These are phyloP conservation scores for Willowsia nigromaculata DNA, from an alignment of 2,888 invertebrate genomes.

Conservation along the genomic window DNA sequence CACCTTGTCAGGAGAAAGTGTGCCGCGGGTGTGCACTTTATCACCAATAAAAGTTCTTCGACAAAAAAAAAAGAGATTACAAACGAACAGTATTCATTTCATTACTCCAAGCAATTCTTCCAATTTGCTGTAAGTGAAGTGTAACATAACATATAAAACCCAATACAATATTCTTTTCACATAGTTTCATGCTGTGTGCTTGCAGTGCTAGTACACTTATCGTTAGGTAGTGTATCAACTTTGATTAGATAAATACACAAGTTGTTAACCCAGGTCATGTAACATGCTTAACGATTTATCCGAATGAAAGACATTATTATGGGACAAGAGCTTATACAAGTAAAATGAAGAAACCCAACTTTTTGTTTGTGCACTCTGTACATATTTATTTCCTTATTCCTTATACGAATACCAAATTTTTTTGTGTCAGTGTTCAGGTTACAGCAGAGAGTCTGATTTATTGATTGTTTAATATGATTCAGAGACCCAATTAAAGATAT, in stretches of 20 bases:
- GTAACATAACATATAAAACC: too few relatives aligned
- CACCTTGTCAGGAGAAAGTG: too few relatives aligned
- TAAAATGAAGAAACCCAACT: neutral
- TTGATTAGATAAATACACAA: neutral
- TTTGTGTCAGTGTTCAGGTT: neutral
- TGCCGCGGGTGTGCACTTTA: too few relatives aligned
- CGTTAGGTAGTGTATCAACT: neutral
- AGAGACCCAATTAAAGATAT: constrained; percentile 36
- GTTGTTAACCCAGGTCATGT: constrained; percentile 14
- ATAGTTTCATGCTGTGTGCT: too few relatives aligned
- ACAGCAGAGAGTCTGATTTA: neutral
- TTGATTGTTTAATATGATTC: constrained; percentile 40
- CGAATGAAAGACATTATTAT: neutral
- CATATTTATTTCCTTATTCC: too few relatives aligned
- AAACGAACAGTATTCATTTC: neutral
- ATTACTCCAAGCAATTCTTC: neutral
- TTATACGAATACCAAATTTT: too few relatives aligned
- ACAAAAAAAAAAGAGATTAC: neutral
- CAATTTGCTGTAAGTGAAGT: neutral
- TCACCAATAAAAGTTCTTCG: too few relatives aligned
- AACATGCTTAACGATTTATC: neutral
- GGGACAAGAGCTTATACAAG: neutral
- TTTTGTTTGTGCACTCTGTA: too few relatives aligned
- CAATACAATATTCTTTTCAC: too few relatives aligned
- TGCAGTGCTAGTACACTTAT: too few relatives aligned